A percentile compares a stretch with the other conserved stretches of the same genome.
Conservation (phyloP, 2,888 invertebrate genomes). For the Acrobasis repandana region DNA sequence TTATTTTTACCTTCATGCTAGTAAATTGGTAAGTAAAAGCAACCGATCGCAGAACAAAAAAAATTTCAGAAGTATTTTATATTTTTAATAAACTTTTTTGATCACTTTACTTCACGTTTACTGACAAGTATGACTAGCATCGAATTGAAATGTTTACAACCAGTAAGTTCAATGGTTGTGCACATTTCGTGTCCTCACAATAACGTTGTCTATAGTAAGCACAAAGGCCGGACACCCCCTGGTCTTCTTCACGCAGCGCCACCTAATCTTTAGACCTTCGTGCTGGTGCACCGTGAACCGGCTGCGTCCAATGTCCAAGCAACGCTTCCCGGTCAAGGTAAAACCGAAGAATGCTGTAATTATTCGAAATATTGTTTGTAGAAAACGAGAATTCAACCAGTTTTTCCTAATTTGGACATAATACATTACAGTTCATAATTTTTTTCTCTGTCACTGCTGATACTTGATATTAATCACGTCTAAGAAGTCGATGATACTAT, state of each 20-base stretch:
- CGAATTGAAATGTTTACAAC: no score
- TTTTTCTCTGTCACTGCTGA: no score
- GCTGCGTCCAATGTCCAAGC: slow-evolving; percentile 53
- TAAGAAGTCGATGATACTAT: no score
- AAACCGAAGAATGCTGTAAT: slow-evolving; percentile 57
- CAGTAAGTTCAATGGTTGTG: slow-evolving; percentile 47
- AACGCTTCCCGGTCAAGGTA: slow-evolving; percentile 59
- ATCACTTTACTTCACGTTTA: not conserved
- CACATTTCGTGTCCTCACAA: slow-evolving; percentile 43
- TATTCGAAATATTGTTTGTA: not conserved
- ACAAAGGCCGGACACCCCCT: slow-evolving; percentile 57
- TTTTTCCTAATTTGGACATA: no score
- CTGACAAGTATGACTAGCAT: not conserved
- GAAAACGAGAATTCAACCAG: no score
- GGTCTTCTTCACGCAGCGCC: slow-evolving; percentile 58
- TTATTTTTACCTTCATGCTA: no score
- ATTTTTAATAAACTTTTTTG: no score
- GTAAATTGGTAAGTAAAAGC: no score
- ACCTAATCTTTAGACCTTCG: slow-evolving; percentile 59
- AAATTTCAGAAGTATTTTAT: no score
- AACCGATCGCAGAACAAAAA: no score
- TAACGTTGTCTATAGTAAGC: slow-evolving; percentile 53
- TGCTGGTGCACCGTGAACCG: slow-evolving; percentile 66
- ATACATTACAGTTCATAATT: no score
- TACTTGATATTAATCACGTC: no score